Conservation (phyloP, 2,113 vertebrate species). For the Tyrannus savana region DNA sequence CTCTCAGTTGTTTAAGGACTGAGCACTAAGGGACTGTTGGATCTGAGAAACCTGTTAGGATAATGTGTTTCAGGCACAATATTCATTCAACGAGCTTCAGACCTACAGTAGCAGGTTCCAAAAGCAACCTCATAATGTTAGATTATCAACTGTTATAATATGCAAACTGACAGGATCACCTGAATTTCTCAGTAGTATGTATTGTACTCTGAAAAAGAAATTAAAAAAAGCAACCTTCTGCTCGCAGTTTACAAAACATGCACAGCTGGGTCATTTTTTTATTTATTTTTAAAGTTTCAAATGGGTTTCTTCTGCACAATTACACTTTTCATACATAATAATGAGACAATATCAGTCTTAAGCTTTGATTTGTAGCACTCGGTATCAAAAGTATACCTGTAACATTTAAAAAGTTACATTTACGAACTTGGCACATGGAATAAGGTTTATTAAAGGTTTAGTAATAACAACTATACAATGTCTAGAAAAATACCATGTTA, state of each 20-base stretch:
- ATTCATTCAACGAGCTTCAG: background rate
- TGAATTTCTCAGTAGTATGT: background rate
- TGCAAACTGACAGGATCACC: background rate
- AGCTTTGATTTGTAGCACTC: conserved; percentile 17
- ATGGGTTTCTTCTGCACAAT: background rate
- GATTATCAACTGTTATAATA: background rate
- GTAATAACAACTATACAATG: conserved; percentile 22
- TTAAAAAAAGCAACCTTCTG: background rate
- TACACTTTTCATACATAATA: background rate
- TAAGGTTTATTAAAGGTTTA: conserved; percentile 25
- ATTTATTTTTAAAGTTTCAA: background rate
- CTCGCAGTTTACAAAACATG: background rate
- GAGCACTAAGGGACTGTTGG: background rate
- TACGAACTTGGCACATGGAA: conserved; percentile 24
- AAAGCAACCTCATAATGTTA: background rate
- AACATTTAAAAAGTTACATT: conserved; percentile 47
- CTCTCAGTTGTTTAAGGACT: background rate
- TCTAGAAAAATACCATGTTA: conserved; percentile 62
- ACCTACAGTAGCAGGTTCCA: background rate
- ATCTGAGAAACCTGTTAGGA: background rate
- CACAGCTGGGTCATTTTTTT: background rate
- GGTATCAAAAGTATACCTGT: conserved; percentile 30
- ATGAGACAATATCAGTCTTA: background rate
- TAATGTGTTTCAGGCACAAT: background rate
- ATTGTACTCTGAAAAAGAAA: background rate